Evolutionary conservation across 2,797 vertebrate genomes (phyloP).

Genomic region (Forpus xanthops): DNA sequence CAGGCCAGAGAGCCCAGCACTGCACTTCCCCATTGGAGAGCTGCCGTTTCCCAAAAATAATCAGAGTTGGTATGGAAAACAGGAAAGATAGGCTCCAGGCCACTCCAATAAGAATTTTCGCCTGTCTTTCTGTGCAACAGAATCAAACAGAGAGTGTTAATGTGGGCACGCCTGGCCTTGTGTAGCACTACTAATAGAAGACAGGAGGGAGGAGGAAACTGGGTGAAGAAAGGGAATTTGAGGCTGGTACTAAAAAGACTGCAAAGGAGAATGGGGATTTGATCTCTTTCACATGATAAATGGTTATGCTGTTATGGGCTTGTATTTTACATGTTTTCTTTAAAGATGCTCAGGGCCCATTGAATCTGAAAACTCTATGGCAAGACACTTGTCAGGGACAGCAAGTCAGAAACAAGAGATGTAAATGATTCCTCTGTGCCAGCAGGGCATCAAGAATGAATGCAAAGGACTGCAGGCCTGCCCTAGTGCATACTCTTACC

Average conservation of each 20-base stretch:
- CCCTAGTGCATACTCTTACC: neutral
- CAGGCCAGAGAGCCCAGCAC: slow-evolving; percentile 81
- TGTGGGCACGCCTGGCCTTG: neutral
- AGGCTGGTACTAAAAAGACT: neutral
- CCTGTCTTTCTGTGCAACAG: slow-evolving; percentile 76
- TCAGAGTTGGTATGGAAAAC: slow-evolving; percentile 80
- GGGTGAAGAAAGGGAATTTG: neutral
- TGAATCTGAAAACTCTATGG: neutral
- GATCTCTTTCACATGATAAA: neutral
- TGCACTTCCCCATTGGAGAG: slow-evolving; percentile 79
- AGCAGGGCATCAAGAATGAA: neutral
- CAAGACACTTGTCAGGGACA: neutral
- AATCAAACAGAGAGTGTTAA: slow-evolving; percentile 32
- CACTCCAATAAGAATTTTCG: slow-evolving; percentile 74
- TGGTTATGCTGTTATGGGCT: neutral
- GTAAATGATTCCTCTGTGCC: neutral
- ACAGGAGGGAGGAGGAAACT: neutral
- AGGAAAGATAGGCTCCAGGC: slow-evolving; percentile 80
- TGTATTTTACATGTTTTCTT: neutral
- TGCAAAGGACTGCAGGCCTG: neutral
- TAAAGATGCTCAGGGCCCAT: neutral
- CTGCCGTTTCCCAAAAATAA: slow-evolving; percentile 80
- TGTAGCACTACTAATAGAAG: neutral
- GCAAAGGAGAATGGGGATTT: neutral
- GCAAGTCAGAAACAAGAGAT: neutral